Percentiles rank a stretch among this genome's conserved stretches.
Evolutionary conservation across 2,888 invertebrate genomes (phyloP).

Genomic region (Dolichopus griseipennis): DNA sequence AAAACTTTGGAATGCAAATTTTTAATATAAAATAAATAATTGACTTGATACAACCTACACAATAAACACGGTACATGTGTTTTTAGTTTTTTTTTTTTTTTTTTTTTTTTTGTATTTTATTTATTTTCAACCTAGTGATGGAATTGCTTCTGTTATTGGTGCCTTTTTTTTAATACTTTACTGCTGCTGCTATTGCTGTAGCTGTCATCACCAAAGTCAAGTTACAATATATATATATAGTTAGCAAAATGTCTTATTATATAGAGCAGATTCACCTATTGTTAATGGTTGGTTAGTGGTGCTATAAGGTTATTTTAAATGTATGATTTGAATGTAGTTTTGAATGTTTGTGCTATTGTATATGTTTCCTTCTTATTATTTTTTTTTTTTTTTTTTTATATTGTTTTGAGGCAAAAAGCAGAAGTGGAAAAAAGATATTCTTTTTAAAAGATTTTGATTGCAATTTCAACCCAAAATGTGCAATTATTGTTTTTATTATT

Average conservation of each 20-base stretch:
- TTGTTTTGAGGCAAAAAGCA: not conserved
- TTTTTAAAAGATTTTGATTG: not conserved
- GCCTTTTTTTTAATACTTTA: no score
- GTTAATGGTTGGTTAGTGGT: not conserved
- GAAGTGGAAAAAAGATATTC: not conserved
- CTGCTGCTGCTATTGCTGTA: not conserved
- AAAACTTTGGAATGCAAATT: not conserved
- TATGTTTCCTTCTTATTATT: no score
- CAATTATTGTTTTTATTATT: not conserved
- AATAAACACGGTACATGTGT: not conserved
- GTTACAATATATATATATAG: not conserved
- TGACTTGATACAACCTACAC: slow-evolving; percentile 1
- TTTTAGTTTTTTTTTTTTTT: not conserved
- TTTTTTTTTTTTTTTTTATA: not conserved
- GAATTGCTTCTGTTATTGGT: not conserved
- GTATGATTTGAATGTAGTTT: no score
- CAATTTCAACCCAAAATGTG: not conserved
- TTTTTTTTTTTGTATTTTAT: no score
- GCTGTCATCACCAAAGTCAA: not conserved
- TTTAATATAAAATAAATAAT: not conserved
- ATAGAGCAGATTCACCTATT: not conserved
- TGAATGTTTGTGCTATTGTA: no score
- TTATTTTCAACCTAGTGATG: not conserved
- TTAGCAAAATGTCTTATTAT: not conserved
- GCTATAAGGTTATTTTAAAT: not conserved